These are phyloP conservation scores for Asarcornis scutulata DNA, from an alignment of 2,113 vertebrate species.

Conservation along the genomic window DNA sequence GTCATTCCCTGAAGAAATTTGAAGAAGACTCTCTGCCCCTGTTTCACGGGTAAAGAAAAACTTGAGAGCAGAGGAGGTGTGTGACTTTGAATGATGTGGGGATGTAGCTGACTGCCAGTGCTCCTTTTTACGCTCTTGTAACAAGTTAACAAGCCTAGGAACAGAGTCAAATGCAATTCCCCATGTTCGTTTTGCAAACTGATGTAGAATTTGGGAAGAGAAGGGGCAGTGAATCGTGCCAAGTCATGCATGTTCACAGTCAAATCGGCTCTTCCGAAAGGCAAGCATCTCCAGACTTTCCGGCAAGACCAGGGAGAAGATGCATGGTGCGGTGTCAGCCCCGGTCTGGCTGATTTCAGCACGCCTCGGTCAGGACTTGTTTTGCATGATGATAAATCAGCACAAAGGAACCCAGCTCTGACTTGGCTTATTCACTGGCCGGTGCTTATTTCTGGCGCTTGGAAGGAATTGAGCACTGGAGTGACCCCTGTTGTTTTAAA, in stretches of 20 bases:
- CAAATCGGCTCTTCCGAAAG: not conserved
- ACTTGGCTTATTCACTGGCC: not conserved
- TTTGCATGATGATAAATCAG: not conserved
- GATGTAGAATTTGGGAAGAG: constrained; percentile 6
- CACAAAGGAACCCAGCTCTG: not conserved
- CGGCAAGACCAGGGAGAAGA: not conserved
- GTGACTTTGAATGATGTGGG: not conserved
- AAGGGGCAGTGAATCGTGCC: not conserved
- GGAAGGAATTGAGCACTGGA: not conserved
- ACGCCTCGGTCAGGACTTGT: not conserved
- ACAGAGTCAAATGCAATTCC: constrained; percentile 14
- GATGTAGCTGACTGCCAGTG: not conserved
- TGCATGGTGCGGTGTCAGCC: not conserved
- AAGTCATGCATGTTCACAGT: not conserved
- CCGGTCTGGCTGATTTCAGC: not conserved
- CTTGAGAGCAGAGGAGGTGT: not conserved
- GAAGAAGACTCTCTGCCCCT: not conserved
- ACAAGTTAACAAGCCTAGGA: not conserved
- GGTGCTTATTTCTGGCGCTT: not conserved
- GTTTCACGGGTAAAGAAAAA: not conserved
- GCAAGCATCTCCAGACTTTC: not conserved
- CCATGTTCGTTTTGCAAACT: not conserved
- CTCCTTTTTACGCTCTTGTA: not conserved
- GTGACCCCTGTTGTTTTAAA: not conserved
- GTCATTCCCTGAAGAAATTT: not conserved